Evolutionary conservation across 1,140 invertebrate species (phyloP), one percentile per base, ranked within the genome.

Genomic region (Bombus huntii): DNA sequence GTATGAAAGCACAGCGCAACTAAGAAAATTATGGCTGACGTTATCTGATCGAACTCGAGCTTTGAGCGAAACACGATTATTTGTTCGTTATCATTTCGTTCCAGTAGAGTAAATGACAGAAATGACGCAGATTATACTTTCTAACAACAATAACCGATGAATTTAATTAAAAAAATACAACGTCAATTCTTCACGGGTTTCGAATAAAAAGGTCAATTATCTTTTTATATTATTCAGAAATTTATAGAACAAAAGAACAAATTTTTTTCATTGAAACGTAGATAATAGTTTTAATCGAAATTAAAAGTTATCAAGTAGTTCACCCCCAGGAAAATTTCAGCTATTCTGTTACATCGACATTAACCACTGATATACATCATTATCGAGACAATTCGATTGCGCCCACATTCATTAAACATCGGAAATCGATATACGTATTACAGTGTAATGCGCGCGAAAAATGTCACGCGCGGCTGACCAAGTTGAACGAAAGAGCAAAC

Each of bases 1-100:
- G 70, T 75, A 62, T 28, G 62, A 66, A 57, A 53, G 62, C 73
- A 22, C 31, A n/a, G 18, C 22, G 62, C 34, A 83, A 68, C 81
- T 53, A 83, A 83, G 80, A 83, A 68, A 83, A 77, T 83, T 68
- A 83, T 59, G 53, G 59, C 72, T 37, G 81, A 83, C 72, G 59
- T 76, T 76, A 83, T 83, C 81, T 57, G 81, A 77, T 83, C 2
- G 57, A 68, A 42, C 80, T 62, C n/a, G 80, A 47, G 28, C 74
- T 77, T 53, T 39, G 70, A 53, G 34, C 81, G 25, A 34, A 22
- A 34, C 31, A 31, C n/a, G 34, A 76, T 83, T 77, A 77, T 68
- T 77, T 31, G 74, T 77, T 53, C 34, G 65, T 53, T 83, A 68
- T 25, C 62, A 39, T 83, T 82, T 77, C 34, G 62, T 47, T 83